These are phyloP conservation scores for Acipenser ruthenus DNA, from an alignment of 2,797 vertebrate genomes.

Conservation along the genomic window DNA sequence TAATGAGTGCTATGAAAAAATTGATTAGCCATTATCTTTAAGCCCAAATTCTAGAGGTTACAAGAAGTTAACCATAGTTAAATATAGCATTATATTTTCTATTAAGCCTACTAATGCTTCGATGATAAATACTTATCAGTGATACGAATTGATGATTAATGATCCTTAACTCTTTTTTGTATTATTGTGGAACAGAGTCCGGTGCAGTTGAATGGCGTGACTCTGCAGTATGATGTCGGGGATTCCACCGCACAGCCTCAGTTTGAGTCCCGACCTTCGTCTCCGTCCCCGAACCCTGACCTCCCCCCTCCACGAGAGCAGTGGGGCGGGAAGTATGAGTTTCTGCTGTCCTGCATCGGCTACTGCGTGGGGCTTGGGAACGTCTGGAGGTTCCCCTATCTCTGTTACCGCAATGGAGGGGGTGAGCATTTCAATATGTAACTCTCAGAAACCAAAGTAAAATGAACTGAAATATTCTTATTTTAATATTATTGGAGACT, in stretches of 20 bases:
- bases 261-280: slow-evolving; percentile 21
- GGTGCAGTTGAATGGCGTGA: slow-evolving; percentile 34
- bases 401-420: slow-evolving; percentile 79
- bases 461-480: no score
- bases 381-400: slow-evolving; percentile 75
- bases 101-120: neutral
- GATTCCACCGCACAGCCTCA: slow-evolving; percentile 17
- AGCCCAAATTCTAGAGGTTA: slow-evolving; percentile 24
- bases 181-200: slow-evolving; percentile 31
- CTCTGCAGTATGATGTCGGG: slow-evolving; percentile 33
- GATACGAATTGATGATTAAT: neutral
- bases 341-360: slow-evolving; percentile 74
- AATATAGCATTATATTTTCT: neutral
- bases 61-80: neutral
- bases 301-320: slow-evolving; percentile 41
- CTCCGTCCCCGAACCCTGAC: slow-evolving; percentile 9
- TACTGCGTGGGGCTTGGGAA: slow-evolving; percentile 74
- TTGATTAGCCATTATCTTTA: slow-evolving; percentile 33
- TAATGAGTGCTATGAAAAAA: no score
- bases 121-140: neutral
- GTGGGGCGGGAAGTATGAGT: slow-evolving; percentile 66
- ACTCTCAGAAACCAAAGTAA: no score
- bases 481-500: no score
- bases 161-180: neutral
- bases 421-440: slow-evolving; percentile 45